A percentile compares a stretch with the other conserved stretches of the same genome.
Conservation (phyloP, 2,113 vertebrate species). For the Sardina pilchardus region DNA sequence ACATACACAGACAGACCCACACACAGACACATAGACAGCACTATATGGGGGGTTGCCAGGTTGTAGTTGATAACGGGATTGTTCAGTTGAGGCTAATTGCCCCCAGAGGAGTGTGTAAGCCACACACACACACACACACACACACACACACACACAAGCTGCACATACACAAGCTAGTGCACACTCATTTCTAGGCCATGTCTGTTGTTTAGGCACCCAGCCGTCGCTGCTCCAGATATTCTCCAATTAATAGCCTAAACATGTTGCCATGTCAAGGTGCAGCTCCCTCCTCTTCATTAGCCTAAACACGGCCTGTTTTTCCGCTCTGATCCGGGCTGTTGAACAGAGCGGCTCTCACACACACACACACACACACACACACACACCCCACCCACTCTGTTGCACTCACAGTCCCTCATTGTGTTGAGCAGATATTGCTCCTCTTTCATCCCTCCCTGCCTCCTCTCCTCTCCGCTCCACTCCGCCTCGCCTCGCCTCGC, state of each 20-base stretch:
- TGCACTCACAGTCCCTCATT: neutral
- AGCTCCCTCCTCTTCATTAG: neutral
- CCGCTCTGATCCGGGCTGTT: neutral
- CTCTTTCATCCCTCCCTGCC: too few relatives aligned
- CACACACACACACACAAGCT: neutral
- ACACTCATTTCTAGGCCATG: neutral
- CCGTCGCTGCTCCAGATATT: neutral
- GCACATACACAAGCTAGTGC: neutral
- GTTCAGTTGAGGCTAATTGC: conserved; percentile 4
- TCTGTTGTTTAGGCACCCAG: neutral
- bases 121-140: too few relatives aligned
- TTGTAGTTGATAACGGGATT: neutral
- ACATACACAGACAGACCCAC: neutral
- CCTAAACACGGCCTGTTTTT: neutral
- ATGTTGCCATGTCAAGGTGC: neutral
- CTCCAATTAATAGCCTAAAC: neutral
- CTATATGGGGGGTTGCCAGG: neutral
- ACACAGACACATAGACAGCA: neutral
- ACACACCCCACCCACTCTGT: too few relatives aligned
- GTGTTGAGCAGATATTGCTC: neutral
- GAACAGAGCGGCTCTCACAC: neutral
- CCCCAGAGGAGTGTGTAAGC: neutral
- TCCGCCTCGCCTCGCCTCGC: too few relatives aligned
- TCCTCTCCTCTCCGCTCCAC: too few relatives aligned
- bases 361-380: too few relatives aligned